A percentile compares a stretch with the other conserved stretches of the same genome.
Conservation (phyloP, 1,140 invertebrate species). For the Centruroides sculpturatus region DNA sequence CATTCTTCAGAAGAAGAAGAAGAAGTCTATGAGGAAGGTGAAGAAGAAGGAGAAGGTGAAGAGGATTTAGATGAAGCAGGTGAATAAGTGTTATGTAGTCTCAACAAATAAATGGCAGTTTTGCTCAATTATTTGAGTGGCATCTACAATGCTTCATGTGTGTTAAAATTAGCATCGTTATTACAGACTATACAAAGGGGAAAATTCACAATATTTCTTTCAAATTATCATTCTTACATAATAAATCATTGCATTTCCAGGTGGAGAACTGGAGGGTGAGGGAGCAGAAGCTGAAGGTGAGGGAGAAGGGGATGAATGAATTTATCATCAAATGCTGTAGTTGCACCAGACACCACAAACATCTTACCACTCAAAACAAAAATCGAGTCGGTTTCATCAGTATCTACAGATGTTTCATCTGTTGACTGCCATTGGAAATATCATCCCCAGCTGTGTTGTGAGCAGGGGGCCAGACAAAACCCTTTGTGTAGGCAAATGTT, state of each 20-base stretch:
- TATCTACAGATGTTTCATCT: no score
- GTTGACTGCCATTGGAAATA: no score
- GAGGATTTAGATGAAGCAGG: slow-evolving; percentile 16
- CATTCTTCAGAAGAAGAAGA: slow-evolving; percentile 19
- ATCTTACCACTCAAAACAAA: no score
- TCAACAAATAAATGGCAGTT: slow-evolving; percentile 10
- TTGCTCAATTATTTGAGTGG: slow-evolving; percentile 10
- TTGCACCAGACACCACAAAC: no score
- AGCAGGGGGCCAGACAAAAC: no score
- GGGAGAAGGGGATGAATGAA: slow-evolving; percentile 2
- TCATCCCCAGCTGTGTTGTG: no score
- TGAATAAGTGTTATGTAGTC: slow-evolving; percentile 12
- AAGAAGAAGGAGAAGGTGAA: slow-evolving; percentile 19
- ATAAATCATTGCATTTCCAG: not conserved
- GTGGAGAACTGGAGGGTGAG: slow-evolving; percentile 8
- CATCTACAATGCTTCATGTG: not conserved
- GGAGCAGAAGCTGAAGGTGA: slow-evolving; percentile 8
- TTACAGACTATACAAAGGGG: not conserved
- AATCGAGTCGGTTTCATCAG: no score
- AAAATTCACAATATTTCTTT: not conserved
- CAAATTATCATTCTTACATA: not conserved
- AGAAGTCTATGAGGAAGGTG: slow-evolving; percentile 25
- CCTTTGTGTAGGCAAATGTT: no score
- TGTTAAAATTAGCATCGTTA: not conserved
- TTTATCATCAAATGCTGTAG: no score